Conservation (phyloP, 2,888 invertebrate species). For the Platerodrilus igneus region DNA sequence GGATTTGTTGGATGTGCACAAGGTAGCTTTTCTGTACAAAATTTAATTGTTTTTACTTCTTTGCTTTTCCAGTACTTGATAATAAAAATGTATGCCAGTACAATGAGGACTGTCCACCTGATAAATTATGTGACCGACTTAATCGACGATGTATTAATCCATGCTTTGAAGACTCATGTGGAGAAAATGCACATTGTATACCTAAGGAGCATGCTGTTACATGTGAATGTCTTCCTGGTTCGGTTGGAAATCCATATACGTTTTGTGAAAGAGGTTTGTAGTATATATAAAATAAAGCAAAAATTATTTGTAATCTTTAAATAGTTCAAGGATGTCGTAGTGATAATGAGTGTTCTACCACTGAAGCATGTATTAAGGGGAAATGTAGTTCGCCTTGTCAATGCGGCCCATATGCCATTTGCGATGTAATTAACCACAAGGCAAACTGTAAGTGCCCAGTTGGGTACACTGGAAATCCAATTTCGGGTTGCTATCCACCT, state of each 20-base stretch:
- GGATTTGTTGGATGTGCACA: constrained; percentile 76
- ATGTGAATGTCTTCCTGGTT: constrained; percentile 70
- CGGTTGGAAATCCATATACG: constrained; percentile 71
- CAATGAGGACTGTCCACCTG: constrained; percentile 87
- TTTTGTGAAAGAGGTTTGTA: constrained; percentile 54
- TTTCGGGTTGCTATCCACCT: constrained; percentile 66
- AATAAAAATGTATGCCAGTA: constrained; percentile 72
- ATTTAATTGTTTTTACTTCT: background rate
- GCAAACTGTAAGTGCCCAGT: constrained; percentile 77
- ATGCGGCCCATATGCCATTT: constrained; percentile 76
- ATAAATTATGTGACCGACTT: constrained; percentile 76
- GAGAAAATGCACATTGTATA: constrained; percentile 74
- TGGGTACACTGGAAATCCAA: constrained; percentile 77
- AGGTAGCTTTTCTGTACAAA: constrained; percentile 52
- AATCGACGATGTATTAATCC: constrained; percentile 81
- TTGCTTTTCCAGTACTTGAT: constrained; percentile 33
- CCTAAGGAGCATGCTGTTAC: constrained; percentile 71
- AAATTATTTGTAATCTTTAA: constrained; percentile 11
- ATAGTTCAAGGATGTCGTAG: constrained; percentile 66
- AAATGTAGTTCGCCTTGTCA: constrained; percentile 72
- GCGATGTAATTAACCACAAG: constrained; percentile 74
- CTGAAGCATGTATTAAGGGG: constrained; percentile 73
- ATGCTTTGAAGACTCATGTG: constrained; percentile 74
- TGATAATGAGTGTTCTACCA: constrained; percentile 66
- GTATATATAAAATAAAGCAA: no score